Conservation (phyloP, 1,140 invertebrate species). For the Triops longicaudatus region DNA sequence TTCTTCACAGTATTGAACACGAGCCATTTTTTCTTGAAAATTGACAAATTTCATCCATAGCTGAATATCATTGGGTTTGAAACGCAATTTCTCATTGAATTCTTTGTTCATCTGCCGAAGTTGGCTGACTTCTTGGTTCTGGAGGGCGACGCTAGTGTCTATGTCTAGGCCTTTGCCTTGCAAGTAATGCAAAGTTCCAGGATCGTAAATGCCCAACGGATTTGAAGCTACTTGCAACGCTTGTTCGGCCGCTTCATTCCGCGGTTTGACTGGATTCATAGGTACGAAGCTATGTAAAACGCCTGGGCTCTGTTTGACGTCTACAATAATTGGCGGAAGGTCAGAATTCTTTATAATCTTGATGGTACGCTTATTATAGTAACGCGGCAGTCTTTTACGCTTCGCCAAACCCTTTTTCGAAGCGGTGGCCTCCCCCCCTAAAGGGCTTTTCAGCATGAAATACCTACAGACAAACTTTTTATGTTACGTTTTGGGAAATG, state of each 20-base stretch:
- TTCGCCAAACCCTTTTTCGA: background rate
- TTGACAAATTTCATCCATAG: slow-evolving; percentile 43
- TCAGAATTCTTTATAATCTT: slow-evolving; percentile 16
- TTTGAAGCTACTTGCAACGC: background rate
- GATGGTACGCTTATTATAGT: slow-evolving; percentile 17
- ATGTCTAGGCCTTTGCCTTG: background rate
- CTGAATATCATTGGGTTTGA: slow-evolving; percentile 38
- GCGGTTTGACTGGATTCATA: slow-evolving; percentile 6
- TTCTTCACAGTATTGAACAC: background rate
- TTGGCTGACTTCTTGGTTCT: background rate
- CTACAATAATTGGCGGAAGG: background rate
- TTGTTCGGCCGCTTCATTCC: background rate
- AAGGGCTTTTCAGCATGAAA: background rate
- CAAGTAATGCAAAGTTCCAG: slow-evolving; percentile 5
- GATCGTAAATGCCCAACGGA: slow-evolving; percentile 24
- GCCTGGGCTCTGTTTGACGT: background rate
- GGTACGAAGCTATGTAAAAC: background rate
- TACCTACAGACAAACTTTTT: slow-evolving; percentile 6
- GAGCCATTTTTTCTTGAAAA: slow-evolving; percentile 37
- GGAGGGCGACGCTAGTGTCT: background rate
- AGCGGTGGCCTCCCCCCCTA: background rate
- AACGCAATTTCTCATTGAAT: slow-evolving; percentile 38
- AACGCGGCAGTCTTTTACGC: slow-evolving; percentile 13
- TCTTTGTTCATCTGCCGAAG: slow-evolving; percentile 32
- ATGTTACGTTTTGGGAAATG: background rate